Percentiles rank a stretch among this genome's conserved stretches.
Evolutionary conservation across 1,140 invertebrate species (phyloP).

Genomic region (Branchinecta lindahli): DNA sequence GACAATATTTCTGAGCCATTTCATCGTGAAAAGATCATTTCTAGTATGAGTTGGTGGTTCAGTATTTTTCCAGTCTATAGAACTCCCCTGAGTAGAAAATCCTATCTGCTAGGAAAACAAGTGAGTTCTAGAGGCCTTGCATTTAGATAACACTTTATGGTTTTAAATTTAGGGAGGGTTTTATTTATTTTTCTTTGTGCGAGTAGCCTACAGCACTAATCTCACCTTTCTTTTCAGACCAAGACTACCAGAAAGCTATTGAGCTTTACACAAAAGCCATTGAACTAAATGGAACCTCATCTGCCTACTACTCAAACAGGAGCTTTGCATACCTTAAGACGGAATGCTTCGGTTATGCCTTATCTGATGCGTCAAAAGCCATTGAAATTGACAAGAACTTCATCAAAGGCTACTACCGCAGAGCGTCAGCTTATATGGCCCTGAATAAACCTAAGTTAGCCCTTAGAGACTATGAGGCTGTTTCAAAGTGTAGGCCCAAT

Average conservation of each 20-base stretch:
- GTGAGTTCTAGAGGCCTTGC: too few species aligned
- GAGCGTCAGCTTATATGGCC: constrained; percentile 89
- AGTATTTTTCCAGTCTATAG: too few species aligned
- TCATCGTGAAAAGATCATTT: too few species aligned
- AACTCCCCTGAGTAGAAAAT: too few species aligned
- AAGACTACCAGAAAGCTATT: constrained; percentile 75
- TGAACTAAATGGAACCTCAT: constrained; percentile 55
- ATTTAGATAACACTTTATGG: too few species aligned
- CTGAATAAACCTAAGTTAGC: constrained; percentile 94
- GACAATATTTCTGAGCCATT: too few species aligned
- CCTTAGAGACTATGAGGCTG: constrained; percentile 88
- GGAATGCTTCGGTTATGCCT: constrained; percentile 84
- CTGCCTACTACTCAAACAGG: constrained; percentile 80
- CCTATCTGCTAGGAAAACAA: too few species aligned
- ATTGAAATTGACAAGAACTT: constrained; percentile 78
- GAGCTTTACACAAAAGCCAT: constrained; percentile 82
- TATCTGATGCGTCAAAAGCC: constrained; percentile 77
- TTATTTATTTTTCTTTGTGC: constrained; percentile 1
- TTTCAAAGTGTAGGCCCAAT: constrained; percentile 69
- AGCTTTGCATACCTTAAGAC: constrained; percentile 83
- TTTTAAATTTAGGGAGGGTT: too few species aligned
- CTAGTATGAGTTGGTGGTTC: too few species aligned
- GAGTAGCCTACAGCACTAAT: constrained; percentile 12
- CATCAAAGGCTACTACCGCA: constrained; percentile 83
- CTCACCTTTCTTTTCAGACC: constrained; percentile 45